phyloP scores from a whole-genome alignment of 2,797 vertebrate genomes.

The Alosa sapidissima region DNA sequence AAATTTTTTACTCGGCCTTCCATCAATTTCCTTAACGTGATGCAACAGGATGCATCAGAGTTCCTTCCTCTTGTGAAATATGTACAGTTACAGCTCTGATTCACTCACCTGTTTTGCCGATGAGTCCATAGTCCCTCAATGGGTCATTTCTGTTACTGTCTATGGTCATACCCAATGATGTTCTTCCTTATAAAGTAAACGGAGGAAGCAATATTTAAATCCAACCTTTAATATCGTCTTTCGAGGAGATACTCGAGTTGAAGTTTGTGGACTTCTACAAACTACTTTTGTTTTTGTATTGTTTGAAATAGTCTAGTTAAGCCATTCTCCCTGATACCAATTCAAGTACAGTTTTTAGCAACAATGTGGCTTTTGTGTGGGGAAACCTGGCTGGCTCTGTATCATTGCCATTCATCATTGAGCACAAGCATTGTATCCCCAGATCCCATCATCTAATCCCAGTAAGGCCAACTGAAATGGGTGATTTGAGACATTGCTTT shows the following conservation, averaged over 20 bases:
- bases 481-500: neutral
- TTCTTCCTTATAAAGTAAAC: slow-evolving; percentile 11
- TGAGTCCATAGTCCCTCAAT: neutral
- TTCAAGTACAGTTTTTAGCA: neutral
- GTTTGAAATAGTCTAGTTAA: neutral
- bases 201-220: neutral
- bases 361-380: neutral
- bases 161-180: neutral
- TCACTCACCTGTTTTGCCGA: slow-evolving; percentile 46
- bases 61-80: slow-evolving; percentile 46
- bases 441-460: slow-evolving; percentile 16
- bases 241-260: too few relatives aligned
- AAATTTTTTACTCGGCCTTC: neutral
- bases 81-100: slow-evolving; percentile 51
- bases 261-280: neutral
- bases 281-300: neutral
- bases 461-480: neutral
- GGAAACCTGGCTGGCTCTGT: neutral
- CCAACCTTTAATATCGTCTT: neutral
- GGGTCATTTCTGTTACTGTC: neutral
- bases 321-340: neutral
- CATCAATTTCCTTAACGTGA: slow-evolving; percentile 46
- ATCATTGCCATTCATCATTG: neutral
- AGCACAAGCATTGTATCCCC: neutral
- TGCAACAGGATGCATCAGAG: slow-evolving; percentile 39